These are phyloP conservation scores for Sminthurides bifidus DNA, from an alignment of 1,140 invertebrate genomes.

Conservation along the genomic window DNA sequence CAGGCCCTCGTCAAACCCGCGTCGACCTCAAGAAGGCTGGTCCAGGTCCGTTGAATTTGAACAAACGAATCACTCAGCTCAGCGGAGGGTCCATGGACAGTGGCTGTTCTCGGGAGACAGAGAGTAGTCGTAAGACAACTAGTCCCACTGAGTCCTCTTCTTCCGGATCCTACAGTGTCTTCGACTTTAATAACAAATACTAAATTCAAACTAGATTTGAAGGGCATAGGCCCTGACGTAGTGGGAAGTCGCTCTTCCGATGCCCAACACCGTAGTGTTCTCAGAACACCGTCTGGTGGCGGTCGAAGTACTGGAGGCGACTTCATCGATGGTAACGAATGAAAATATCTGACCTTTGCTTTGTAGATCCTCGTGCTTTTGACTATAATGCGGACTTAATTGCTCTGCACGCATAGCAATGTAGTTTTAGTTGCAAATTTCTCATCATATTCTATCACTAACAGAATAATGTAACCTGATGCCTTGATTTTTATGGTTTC, in stretches of 20 bases:
- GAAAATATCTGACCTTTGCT: too few species aligned
- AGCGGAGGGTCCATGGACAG: constrained; percentile 15
- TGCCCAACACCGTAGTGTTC: too few species aligned
- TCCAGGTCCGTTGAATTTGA: constrained; percentile 33
- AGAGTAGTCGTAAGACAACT: constrained; percentile 36
- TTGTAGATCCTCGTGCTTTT: too few species aligned
- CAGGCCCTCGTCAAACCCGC: too few species aligned
- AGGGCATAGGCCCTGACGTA: neutral
- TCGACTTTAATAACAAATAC: constrained; percentile 11
- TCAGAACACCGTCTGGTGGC: neutral
- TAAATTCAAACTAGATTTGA: constrained; percentile 6
- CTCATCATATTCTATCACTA: too few species aligned
- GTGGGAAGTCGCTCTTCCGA: neutral
- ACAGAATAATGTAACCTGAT: too few species aligned
- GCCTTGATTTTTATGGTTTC: too few species aligned
- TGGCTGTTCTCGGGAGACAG: constrained; percentile 15
- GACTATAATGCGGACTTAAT: too few species aligned
- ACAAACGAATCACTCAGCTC: constrained; percentile 33
- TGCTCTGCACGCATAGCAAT: too few species aligned
- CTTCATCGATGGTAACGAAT: too few species aligned
- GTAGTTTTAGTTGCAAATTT: too few species aligned
- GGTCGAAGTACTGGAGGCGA: neutral
- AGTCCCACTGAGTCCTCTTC: constrained; percentile 67
- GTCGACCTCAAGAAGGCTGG: too few species aligned
- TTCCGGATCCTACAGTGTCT: constrained; percentile 36